phyloP scores from a whole-genome alignment of 2,797 vertebrate species.

The Gymnocypris eckloni region DNA sequence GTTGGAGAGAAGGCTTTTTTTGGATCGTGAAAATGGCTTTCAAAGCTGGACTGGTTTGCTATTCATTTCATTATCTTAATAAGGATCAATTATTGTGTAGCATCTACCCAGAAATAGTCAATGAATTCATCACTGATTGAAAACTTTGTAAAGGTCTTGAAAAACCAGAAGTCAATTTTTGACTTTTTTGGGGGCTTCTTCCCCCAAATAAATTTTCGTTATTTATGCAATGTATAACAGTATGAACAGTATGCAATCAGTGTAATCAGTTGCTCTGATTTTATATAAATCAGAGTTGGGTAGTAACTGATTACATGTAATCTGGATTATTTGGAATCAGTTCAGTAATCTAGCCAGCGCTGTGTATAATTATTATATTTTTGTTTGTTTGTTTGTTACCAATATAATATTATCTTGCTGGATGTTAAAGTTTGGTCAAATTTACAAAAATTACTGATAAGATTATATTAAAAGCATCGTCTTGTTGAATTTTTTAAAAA shows the following conservation, averaged over 20 bases:
- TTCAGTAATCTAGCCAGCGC: too few species aligned
- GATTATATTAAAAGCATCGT: not conserved
- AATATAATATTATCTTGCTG: not conserved
- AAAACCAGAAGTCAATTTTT: not conserved
- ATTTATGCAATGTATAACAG: too few species aligned
- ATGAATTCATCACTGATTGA: not conserved
- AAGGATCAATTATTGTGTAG: not conserved
- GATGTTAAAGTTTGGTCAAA: not conserved
- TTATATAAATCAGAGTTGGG: too few species aligned
- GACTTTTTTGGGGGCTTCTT: not conserved
- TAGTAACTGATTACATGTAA: too few species aligned
- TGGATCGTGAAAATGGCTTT: not conserved
- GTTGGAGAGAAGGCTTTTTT: not conserved
- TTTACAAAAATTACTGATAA: not conserved
- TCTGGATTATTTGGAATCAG: too few species aligned
- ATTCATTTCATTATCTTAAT: not conserved
- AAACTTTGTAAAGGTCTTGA: not conserved
- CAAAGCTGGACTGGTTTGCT: not conserved
- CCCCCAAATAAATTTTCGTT: too few species aligned
- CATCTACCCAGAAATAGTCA: not conserved
- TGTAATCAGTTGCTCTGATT: too few species aligned
- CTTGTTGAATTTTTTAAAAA: not conserved
- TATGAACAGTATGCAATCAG: too few species aligned
- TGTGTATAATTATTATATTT: too few species aligned
- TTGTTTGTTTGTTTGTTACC: too few species aligned